A percentile compares a stretch with the other conserved stretches of the same genome.
These are phyloP conservation scores for Dasypolia templi DNA, from an alignment of 2,888 invertebrate genomes.

Conservation along the genomic window DNA sequence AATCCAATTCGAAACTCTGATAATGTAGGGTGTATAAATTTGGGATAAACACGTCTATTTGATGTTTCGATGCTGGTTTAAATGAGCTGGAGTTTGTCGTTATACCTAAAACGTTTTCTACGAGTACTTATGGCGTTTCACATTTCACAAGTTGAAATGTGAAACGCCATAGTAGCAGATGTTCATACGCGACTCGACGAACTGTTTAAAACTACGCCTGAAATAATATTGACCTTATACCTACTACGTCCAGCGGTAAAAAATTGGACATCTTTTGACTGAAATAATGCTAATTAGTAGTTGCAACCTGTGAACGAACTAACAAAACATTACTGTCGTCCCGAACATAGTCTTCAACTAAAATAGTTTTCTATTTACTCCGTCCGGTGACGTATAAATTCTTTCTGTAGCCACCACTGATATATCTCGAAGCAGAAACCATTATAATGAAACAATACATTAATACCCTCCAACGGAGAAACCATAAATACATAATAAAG, in stretches of 20 bases:
- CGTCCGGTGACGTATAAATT: slow-evolving; percentile 2
- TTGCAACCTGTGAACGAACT: neutral
- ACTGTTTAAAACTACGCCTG: neutral
- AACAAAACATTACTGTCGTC: slow-evolving; percentile 10
- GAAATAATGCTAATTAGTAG: neutral
- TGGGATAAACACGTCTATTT: slow-evolving; percentile 58
- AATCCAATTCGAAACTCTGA: slow-evolving; percentile 73
- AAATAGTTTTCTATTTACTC: slow-evolving; percentile 18
- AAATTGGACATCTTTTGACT: neutral
- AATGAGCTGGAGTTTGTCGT: slow-evolving; percentile 2
- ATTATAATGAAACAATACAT: slow-evolving; percentile 40
- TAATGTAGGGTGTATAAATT: slow-evolving; percentile 72
- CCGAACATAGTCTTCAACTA: slow-evolving; percentile 4
- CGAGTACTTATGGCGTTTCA: neutral
- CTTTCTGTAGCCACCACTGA: slow-evolving; percentile 7
- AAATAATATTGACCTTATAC: neutral
- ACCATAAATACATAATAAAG: slow-evolving; percentile 51
- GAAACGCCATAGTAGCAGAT: too few relatives aligned
- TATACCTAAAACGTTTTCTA: neutral
- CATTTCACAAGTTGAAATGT: neutral
- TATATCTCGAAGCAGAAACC: slow-evolving; percentile 24
- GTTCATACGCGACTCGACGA: too few relatives aligned
- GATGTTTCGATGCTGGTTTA: slow-evolving; percentile 2
- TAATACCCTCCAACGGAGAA: slow-evolving; percentile 26
- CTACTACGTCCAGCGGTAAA: neutral